A percentile compares a stretch with the other conserved stretches of the same genome.
Conservation (phyloP, 2,797 vertebrate species). For the Gymnothorax javanicus region DNA sequence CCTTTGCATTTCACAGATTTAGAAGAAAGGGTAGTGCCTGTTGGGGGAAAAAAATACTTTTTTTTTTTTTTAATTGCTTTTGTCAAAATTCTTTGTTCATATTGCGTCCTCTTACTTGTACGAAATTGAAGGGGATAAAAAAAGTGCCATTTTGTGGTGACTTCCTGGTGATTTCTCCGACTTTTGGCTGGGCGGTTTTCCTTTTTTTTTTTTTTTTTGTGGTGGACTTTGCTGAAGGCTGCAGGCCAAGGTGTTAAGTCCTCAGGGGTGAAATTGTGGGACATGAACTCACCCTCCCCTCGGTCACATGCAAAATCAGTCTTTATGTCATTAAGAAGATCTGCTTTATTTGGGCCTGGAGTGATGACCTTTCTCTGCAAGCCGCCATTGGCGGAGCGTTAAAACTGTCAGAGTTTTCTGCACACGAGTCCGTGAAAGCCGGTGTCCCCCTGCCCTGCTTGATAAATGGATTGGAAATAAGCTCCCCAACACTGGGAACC, state of each 20-base stretch:
- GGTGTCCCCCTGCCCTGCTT: slow-evolving; percentile 80
- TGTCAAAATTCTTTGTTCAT: slow-evolving; percentile 26
- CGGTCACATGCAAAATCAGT: slow-evolving; percentile 70
- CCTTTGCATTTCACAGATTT: slow-evolving; percentile 65
- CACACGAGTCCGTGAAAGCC: slow-evolving; percentile 74
- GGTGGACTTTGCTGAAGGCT: slow-evolving; percentile 31
- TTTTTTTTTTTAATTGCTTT: not conserved
- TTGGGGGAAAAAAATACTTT: not conserved
- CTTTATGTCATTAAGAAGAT: slow-evolving; percentile 77
- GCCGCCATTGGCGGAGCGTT: slow-evolving; percentile 70
- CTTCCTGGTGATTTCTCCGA: not conserved
- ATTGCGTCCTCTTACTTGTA: slow-evolving; percentile 19
- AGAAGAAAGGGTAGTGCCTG: slow-evolving; percentile 62
- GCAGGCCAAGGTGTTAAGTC: slow-evolving; percentile 57
- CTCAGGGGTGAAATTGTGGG: slow-evolving; percentile 65
- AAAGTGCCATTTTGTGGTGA: not conserved
- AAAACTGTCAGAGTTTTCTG: slow-evolving; percentile 81
- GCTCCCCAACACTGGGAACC: slow-evolving; percentile 85
- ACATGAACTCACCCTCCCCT: slow-evolving; percentile 45
- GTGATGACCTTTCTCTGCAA: slow-evolving; percentile 82
- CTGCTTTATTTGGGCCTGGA: slow-evolving; percentile 80
- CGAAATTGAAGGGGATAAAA: too few relatives aligned
- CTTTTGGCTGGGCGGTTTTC: not conserved
- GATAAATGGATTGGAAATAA: slow-evolving; percentile 97
- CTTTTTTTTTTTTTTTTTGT: slow-evolving; percentile 36